phyloP scores from a whole-genome alignment of 2,113 vertebrate species.

The Sylvicapra grimmia region DNA sequence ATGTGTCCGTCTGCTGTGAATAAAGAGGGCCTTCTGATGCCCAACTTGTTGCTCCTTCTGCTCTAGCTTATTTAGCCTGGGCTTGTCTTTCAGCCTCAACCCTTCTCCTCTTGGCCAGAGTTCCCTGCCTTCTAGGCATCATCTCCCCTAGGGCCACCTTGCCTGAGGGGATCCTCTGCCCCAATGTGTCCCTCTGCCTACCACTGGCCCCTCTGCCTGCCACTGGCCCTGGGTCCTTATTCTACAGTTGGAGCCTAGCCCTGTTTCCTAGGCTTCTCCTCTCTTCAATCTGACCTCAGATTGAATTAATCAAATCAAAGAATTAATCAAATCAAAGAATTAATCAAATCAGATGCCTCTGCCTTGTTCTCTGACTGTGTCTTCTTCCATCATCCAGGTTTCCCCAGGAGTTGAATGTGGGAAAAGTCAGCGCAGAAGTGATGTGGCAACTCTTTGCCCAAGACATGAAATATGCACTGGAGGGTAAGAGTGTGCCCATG shows the following conservation, averaged over 20 bases:
- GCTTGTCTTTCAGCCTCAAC: background rate
- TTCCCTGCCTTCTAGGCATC: slow-evolving; percentile 1
- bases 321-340: slow-evolving; percentile 26
- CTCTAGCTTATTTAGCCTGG: background rate
- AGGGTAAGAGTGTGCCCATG: slow-evolving; percentile 82
- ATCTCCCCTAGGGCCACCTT: background rate
- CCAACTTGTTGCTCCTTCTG: background rate
- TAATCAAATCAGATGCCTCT: background rate
- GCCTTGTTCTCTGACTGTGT: slow-evolving; percentile 5
- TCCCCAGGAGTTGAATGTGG: slow-evolving; percentile 95
- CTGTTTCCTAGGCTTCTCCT: background rate
- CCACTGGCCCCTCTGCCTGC: background rate
- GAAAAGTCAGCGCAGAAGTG: slow-evolving; percentile 95
- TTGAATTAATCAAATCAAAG: slow-evolving; percentile 7
- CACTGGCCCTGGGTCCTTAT: background rate
- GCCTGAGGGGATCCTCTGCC: background rate
- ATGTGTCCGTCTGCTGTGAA: background rate
- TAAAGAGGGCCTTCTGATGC: background rate
- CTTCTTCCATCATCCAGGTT: slow-evolving; percentile 82
- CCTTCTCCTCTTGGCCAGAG: background rate
- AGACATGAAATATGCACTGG: slow-evolving; percentile 98
- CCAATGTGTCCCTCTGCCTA: background rate
- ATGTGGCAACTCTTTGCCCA: slow-evolving; percentile 98
- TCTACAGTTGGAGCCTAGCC: background rate
- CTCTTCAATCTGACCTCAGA: background rate